A percentile compares a stretch with the other conserved stretches of the same genome.
Evolutionary conservation across 2,888 invertebrate species (phyloP).

Genomic region (Polietes domitor): DNA sequence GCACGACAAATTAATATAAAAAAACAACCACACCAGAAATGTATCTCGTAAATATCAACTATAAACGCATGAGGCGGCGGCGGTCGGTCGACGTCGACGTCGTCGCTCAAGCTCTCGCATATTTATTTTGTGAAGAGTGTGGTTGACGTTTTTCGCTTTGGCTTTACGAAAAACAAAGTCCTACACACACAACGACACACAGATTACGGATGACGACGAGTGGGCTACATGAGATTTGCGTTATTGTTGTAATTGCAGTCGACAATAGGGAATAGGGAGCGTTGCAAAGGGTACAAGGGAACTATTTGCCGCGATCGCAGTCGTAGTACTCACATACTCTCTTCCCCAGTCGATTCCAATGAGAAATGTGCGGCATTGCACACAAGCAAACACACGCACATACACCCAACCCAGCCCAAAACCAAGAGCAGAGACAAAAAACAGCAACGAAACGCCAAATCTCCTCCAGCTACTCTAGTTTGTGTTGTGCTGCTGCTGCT

Average conservation of each 20-base stretch:
- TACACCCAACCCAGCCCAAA: too few relatives aligned
- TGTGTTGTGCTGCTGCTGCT: too few relatives aligned
- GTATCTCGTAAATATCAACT: background rate
- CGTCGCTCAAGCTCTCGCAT: background rate
- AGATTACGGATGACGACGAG: background rate
- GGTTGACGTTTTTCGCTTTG: background rate
- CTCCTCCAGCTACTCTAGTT: too few relatives aligned
- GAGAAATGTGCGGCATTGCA: too few relatives aligned
- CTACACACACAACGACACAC: background rate
- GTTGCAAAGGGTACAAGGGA: background rate
- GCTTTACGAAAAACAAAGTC: background rate
- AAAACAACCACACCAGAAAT: background rate
- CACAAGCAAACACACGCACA: too few relatives aligned
- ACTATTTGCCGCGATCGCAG: background rate
- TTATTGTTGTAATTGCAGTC: background rate
- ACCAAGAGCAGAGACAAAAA: too few relatives aligned
- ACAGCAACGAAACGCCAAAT: too few relatives aligned
- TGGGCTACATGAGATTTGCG: background rate
- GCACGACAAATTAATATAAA: background rate
- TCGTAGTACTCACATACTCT: background rate
- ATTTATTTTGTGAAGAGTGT: background rate
- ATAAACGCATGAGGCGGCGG: background rate
- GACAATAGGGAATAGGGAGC: background rate
- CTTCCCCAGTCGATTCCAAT: background rate
- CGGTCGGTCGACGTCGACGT: background rate